Evolutionary conservation across 23 tunicate species (phyloP).

Genomic region (Ascidia mentula): DNA sequence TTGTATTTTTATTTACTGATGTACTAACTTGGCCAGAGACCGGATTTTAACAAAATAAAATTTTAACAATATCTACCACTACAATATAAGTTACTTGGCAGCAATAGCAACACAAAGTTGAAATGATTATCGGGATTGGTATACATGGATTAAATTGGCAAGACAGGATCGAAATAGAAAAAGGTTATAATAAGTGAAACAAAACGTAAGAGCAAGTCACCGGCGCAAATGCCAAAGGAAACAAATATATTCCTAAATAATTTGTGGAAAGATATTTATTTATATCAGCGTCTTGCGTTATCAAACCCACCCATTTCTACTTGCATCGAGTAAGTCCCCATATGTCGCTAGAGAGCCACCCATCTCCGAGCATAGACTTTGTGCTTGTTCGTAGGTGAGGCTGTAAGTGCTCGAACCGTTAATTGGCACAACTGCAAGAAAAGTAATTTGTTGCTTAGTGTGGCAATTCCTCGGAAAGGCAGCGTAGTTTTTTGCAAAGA

Average conservation of each 20-base stretch:
- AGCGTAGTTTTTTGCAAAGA: too few species aligned
- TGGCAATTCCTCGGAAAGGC: too few species aligned
- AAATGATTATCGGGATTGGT: too few species aligned
- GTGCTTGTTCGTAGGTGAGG: conserved; percentile 59
- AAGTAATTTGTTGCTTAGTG: neutral
- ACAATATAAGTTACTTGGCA: too few species aligned
- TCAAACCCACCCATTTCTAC: conserved; percentile 21
- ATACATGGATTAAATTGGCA: too few species aligned
- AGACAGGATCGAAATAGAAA: neutral
- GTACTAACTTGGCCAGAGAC: too few species aligned
- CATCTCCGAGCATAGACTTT: conserved; percentile 25
- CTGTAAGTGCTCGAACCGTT: conserved; percentile 16
- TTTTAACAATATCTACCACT: too few species aligned
- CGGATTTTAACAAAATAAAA: too few species aligned
- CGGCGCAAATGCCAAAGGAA: neutral
- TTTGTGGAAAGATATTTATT: neutral
- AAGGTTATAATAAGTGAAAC: neutral
- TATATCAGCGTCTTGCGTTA: neutral
- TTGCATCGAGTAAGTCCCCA: conserved; percentile 46
- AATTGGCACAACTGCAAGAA: conserved; percentile 39
- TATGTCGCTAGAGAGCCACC: conserved; percentile 69
- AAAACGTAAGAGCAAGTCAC: neutral
- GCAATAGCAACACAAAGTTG: too few species aligned
- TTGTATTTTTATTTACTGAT: too few species aligned
- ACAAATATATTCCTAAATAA: neutral